Evolutionary conservation across 2,113 vertebrate species (phyloP).

Genomic region (Podiceps cristatus): DNA sequence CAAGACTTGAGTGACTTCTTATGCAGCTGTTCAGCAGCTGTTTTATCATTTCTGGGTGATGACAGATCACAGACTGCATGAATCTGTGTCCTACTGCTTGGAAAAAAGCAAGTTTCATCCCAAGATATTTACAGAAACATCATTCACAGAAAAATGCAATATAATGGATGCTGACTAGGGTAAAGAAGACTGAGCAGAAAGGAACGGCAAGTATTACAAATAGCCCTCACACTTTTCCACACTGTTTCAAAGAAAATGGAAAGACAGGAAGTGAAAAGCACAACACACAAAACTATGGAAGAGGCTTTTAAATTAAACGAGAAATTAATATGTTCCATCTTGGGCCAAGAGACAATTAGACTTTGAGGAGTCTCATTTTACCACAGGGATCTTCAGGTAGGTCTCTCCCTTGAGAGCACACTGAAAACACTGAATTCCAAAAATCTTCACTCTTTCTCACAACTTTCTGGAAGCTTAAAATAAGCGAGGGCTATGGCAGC

Average conservation of each 20-base stretch:
- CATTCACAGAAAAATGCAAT: neutral
- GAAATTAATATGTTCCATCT: neutral
- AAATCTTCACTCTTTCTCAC: neutral
- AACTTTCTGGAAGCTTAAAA: neutral
- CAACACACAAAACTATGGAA: neutral
- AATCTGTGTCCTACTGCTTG: neutral
- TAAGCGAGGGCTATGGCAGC: neutral
- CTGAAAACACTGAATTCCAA: neutral
- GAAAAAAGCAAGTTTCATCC: neutral
- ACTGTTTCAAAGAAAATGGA: neutral
- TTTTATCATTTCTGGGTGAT: neutral
- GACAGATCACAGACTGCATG: neutral
- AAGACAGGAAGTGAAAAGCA: neutral
- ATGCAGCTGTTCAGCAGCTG: constrained; percentile 3
- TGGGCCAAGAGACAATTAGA: neutral
- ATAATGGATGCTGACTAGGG: neutral
- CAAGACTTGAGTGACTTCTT: neutral
- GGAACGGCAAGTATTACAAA: neutral
- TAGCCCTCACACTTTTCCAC: neutral
- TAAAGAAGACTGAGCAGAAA: neutral
- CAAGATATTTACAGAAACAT: neutral
- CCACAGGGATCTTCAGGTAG: neutral
- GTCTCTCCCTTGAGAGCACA: neutral
- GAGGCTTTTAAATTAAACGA: neutral
- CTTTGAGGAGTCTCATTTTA: neutral